phyloP scores from a whole-genome alignment of 2,888 invertebrate species.

The Phortica magna region DNA sequence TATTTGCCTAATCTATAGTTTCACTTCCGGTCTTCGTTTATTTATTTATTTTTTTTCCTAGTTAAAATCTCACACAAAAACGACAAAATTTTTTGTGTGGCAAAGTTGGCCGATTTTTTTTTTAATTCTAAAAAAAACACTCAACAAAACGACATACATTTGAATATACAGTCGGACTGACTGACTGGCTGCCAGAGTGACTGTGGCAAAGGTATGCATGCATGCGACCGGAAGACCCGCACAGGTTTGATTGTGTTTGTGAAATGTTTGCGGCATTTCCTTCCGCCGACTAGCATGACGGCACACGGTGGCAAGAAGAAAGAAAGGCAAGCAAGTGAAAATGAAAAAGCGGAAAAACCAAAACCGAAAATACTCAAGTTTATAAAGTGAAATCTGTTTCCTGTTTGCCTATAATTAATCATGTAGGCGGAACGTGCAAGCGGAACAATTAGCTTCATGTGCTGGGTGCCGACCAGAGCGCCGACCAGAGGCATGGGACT shows the following conservation, averaged over 20 bases:
- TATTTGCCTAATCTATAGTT: neutral
- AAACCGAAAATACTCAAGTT: constrained; percentile 51
- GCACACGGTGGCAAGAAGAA: neutral
- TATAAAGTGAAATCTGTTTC: constrained; percentile 72
- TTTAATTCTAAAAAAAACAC: neutral
- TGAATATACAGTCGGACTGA: neutral
- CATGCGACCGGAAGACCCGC: constrained; percentile 28
- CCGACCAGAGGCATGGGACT: constrained; percentile 52
- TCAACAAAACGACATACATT: neutral
- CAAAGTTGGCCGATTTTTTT: neutral
- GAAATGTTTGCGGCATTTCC: constrained; percentile 71
- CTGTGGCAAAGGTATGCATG: constrained; percentile 6
- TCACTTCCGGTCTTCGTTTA: neutral
- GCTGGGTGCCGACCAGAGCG: constrained; percentile 47
- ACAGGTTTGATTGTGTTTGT: constrained; percentile 52
- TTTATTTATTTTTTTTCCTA: neutral
- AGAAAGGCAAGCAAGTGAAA: constrained; percentile 32
- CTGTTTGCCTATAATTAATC: constrained; percentile 70
- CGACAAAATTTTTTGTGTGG: neutral
- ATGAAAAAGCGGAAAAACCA: constrained; percentile 13
- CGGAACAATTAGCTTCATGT: constrained; percentile 65
- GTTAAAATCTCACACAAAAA: neutral
- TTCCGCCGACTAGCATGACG: constrained; percentile 52
- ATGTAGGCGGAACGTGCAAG: constrained; percentile 59
- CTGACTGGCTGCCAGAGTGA: neutral